Base-by-base conservation (phyloP, 1,140 invertebrate genomes). In the Venturia canescens region DNA sequence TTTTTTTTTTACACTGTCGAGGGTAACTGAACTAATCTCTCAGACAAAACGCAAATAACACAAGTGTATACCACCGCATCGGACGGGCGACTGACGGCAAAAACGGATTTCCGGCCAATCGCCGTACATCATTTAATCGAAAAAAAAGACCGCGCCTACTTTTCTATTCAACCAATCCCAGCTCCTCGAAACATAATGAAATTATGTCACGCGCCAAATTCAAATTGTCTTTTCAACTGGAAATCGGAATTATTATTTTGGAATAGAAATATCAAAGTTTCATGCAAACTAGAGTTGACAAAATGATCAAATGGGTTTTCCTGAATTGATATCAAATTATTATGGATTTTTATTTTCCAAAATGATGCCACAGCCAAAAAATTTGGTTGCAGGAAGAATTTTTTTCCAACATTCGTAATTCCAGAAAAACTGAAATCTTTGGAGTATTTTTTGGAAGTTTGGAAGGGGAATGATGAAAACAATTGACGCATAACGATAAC, bases 51-150 rank as follows among this genome's bases (percentile, higher is more conserved):
- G 77, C 83, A 81, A 53, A 85, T 76, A 53, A 85, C 75, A 82
- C 86, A 63, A 85, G 74, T 82, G 81, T 83, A 83, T 85, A 86
- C 88, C 87, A 86, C 85, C 84, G 85, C 86, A 86, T 80, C 84
- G 74, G 74, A 85, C 86, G 85, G 78, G 82, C 84, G 80, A 89
- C 88, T 87, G 86, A 87, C 86, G 80, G 80, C 75, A 44, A 76
- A 80, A 69, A 69, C 38, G 50, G 57, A 53, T 75, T 76, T 66
- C 18, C 66, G 31, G 29, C 79, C 79, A 80, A 80, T 80, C 60
- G 50, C 2, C 15, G 4, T 57, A 57, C 71, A 11, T 18, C 21
- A 57, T 53, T 53, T 66, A 27, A n/a, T 38, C 23, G 38, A 44
- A 44, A 44, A 34, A 6, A n/a, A 16, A 34, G 23, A 21, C 70